These are phyloP conservation scores for Apogon talboti DNA, from an alignment of 2,797 vertebrate species.

Conservation along the genomic window DNA sequence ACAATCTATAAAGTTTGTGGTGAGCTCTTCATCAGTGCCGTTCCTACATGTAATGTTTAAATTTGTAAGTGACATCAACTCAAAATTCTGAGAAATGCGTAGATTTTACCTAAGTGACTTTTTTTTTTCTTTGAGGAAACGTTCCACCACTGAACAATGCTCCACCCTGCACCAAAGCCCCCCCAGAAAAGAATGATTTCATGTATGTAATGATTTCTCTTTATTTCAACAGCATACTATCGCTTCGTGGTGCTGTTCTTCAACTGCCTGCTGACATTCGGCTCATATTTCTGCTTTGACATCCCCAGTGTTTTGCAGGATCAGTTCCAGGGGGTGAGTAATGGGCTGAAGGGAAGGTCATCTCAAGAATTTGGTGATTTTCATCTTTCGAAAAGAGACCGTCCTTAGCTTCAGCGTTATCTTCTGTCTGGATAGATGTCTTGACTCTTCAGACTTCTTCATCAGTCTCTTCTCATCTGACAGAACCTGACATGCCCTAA, in stretches of 20 bases:
- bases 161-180: too few species aligned
- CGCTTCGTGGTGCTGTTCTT: slow-evolving; percentile 89
- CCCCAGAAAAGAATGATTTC: not conserved
- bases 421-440: not conserved
- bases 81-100: too few species aligned
- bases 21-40: too few species aligned
- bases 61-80: too few species aligned
- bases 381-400: too few species aligned
- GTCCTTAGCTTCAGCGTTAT: not conserved
- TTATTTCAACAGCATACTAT: slow-evolving; percentile 76
- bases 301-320: slow-evolving; percentile 88
- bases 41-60: too few species aligned
- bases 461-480: not conserved
- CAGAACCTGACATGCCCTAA: slow-evolving; percentile 87
- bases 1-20: too few species aligned
- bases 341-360: too few species aligned
- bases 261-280: slow-evolving; percentile 87
- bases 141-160: too few species aligned
- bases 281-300: slow-evolving; percentile 89
- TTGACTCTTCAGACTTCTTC: slow-evolving; percentile 6
- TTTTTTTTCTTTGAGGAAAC: too few species aligned
- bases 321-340: slow-evolving; percentile 87
- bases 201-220: not conserved
- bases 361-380: not conserved
- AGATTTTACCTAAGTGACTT: not conserved